A percentile compares a stretch with the other conserved stretches of the same genome.
phyloP scores from a whole-genome alignment of 2,888 invertebrate genomes.

The Embidobia sp. region DNA sequence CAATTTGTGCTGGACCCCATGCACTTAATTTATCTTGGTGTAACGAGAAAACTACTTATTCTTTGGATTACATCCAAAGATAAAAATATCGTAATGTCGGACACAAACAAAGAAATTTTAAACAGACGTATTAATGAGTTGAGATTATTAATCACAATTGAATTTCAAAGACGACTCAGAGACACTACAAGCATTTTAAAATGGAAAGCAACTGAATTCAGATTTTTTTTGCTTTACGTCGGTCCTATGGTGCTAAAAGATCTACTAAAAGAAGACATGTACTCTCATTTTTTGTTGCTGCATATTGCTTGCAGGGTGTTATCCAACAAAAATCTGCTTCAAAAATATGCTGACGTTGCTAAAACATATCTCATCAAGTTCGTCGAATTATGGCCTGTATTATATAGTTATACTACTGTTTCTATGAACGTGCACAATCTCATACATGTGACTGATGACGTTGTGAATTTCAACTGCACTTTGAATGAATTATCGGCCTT shows the following conservation, averaged over 20 bases:
- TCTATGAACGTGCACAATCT: slow-evolving; percentile 1
- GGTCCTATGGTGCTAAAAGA: background rate
- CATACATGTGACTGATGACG: background rate
- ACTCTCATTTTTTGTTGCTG: slow-evolving; percentile 1
- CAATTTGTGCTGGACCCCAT: background rate
- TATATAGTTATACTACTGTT: background rate
- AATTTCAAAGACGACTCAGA: background rate
- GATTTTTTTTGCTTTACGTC: background rate
- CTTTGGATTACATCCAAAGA: background rate
- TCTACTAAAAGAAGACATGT: background rate
- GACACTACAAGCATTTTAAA: background rate
- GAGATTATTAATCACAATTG: background rate
- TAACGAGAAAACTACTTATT: background rate
- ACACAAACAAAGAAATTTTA: background rate
- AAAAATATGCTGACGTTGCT: background rate
- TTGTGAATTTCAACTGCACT: background rate
- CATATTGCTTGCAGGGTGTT: slow-evolving; percentile 1
- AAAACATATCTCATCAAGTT: background rate
- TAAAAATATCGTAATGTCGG: background rate
- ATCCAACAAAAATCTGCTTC: background rate
- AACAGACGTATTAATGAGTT: background rate
- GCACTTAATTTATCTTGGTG: background rate
- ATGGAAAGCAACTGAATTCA: slow-evolving; percentile 4
- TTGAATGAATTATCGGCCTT: slow-evolving; percentile 1
- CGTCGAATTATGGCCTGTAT: background rate